Evolutionary conservation across 2,888 invertebrate species (phyloP).

Genomic region (Luffia ferchaultella): DNA sequence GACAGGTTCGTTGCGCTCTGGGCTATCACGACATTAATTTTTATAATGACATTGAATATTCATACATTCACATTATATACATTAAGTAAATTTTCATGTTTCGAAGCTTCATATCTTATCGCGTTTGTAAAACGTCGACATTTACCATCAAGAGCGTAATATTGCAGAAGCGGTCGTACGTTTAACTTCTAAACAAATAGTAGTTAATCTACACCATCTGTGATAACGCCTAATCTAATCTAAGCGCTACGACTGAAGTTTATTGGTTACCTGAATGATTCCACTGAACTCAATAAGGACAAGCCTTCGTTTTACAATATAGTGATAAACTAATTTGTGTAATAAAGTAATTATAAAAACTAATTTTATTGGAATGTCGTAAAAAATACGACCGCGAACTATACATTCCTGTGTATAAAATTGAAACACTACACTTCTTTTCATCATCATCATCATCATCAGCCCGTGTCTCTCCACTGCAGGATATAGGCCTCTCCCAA

Average conservation of each 20-base stretch:
- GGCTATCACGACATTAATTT: too few relatives aligned
- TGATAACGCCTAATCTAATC: constrained; percentile 47
- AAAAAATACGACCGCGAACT: too few relatives aligned
- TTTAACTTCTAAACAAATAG: constrained; percentile 42
- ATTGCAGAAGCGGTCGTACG: constrained; percentile 30
- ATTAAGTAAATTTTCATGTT: neutral
- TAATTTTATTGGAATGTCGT: too few relatives aligned
- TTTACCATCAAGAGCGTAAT: neutral
- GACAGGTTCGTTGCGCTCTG: too few relatives aligned
- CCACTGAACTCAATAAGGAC: neutral
- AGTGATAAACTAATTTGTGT: too few relatives aligned
- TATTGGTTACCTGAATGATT: neutral
- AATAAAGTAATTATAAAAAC: too few relatives aligned
- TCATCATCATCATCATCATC: too few relatives aligned
- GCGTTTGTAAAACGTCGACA: neutral
- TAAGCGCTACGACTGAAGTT: neutral
- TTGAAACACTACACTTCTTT: too few relatives aligned
- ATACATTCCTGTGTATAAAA: too few relatives aligned
- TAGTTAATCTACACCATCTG: constrained; percentile 55
- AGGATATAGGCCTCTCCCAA: too few relatives aligned
- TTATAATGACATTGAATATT: neutral
- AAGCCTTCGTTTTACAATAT: too few relatives aligned
- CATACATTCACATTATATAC: neutral
- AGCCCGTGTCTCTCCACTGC: too few relatives aligned
- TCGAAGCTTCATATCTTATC: neutral